A percentile compares a stretch with the other conserved stretches of the same genome.
Evolutionary conservation across 2,113 vertebrate genomes (phyloP).

Genomic region (Laticauda colubrina): DNA sequence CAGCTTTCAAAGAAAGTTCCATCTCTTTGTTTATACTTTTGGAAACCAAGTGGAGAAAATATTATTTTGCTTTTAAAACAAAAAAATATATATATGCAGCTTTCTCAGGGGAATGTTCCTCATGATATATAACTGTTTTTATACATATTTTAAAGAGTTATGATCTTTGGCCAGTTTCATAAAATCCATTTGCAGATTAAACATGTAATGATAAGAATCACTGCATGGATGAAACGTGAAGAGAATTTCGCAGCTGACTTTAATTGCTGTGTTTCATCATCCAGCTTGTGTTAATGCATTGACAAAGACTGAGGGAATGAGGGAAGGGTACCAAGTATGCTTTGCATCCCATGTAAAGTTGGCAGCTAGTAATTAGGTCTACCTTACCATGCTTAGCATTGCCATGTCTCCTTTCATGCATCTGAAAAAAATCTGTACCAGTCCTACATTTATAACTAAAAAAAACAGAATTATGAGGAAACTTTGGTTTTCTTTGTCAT

Average conservation of each 20-base stretch:
- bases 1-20: conserved; percentile 9
- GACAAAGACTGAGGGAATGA: not conserved
- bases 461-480: not conserved
- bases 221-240: not conserved
- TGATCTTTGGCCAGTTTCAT: conserved; percentile 17
- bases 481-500: not conserved
- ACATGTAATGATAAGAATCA: conserved; percentile 24
- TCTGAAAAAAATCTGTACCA: not conserved
- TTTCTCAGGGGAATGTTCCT: not conserved
- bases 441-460: not conserved
- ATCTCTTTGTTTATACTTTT: conserved; percentile 26
- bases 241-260: conserved; percentile 26
- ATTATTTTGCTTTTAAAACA: conserved; percentile 3
- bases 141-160: conserved; percentile 14
- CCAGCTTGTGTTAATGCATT: not conserved
- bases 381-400: not conserved
- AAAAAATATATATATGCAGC: not conserved
- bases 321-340: not conserved
- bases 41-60: conserved; percentile 29
- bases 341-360: not conserved
- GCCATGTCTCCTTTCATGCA: not conserved
- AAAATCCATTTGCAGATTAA: conserved; percentile 26
- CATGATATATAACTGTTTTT: conserved; percentile 22
- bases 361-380: not conserved
- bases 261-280: not conserved